Evolutionary conservation across 1,140 invertebrate genomes (phyloP).

Genomic region (Gonatopus flavifemur): DNA sequence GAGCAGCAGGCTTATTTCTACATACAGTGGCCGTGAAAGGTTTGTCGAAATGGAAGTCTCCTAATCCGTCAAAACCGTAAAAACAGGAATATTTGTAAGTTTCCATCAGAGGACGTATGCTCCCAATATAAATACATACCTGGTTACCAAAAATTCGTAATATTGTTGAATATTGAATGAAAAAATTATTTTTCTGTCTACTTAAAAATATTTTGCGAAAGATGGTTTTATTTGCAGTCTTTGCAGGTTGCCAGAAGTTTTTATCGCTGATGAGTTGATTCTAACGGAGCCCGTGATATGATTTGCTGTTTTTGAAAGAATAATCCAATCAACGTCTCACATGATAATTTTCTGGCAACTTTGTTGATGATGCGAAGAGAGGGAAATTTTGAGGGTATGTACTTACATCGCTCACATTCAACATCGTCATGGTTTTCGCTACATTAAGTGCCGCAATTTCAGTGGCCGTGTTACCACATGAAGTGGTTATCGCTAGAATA

Average conservation of each 20-base stretch:
- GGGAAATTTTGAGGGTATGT: neutral
- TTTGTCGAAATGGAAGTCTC: constrained; percentile 52
- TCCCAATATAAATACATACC: constrained; percentile 59
- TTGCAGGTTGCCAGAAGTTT: too few relatives aligned
- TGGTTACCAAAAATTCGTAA: too few relatives aligned
- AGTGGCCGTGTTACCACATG: constrained; percentile 64
- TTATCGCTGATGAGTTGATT: too few relatives aligned
- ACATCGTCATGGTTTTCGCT: constrained; percentile 59
- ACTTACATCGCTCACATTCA: constrained; percentile 60
- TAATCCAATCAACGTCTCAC: too few relatives aligned
- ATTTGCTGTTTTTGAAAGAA: too few relatives aligned
- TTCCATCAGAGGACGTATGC: constrained; percentile 41
- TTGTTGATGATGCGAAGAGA: too few relatives aligned
- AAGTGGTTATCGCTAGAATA: constrained; percentile 63
- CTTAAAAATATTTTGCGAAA: too few relatives aligned
- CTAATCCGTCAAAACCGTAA: constrained; percentile 60
- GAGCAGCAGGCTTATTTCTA: constrained; percentile 47
- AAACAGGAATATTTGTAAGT: constrained; percentile 28
- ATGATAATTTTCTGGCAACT: too few relatives aligned
- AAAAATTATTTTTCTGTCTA: too few relatives aligned
- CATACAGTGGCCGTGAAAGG: constrained; percentile 35
- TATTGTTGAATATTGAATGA: too few relatives aligned
- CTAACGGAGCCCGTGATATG: too few relatives aligned
- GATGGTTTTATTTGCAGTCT: too few relatives aligned
- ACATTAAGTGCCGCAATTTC: constrained; percentile 64